These are phyloP conservation scores for Crocallis elinguaria DNA, from an alignment of 2,888 invertebrate genomes.

Conservation along the genomic window DNA sequence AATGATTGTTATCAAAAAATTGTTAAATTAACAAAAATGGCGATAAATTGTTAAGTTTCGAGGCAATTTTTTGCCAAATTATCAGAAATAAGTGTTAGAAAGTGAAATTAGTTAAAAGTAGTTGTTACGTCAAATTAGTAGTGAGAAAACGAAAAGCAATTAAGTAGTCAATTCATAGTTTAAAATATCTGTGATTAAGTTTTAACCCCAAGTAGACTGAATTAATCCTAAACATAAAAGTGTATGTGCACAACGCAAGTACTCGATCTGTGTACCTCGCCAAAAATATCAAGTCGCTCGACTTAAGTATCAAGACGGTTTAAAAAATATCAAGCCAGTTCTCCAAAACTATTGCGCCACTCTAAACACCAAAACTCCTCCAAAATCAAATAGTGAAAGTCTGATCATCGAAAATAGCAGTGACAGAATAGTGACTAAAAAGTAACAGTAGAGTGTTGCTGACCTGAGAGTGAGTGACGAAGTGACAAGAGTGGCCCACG, in stretches of 20 bases:
- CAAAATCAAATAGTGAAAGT: too few relatives aligned
- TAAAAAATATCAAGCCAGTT: not conserved
- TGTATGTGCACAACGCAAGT: slow-evolving; percentile 1
- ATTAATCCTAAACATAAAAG: slow-evolving; percentile 7
- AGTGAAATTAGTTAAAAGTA: slow-evolving; percentile 28
- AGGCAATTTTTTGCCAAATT: slow-evolving; percentile 43
- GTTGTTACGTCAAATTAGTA: slow-evolving; percentile 37
- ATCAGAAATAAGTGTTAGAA: slow-evolving; percentile 42
- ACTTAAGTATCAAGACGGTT: too few relatives aligned
- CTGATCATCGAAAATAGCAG: too few relatives aligned
- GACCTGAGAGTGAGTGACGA: slow-evolving; percentile 3
- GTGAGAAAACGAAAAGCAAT: slow-evolving; percentile 47
- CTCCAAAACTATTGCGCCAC: not conserved
- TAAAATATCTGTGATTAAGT: slow-evolving; percentile 59
- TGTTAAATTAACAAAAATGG: slow-evolving; percentile 54
- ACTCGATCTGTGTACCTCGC: not conserved
- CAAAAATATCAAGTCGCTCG: not conserved
- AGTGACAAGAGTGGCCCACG: slow-evolving; percentile 47
- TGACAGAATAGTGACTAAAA: slow-evolving; percentile 29
- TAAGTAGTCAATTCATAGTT: slow-evolving; percentile 62
- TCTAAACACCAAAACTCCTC: not conserved
- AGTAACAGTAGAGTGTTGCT: slow-evolving; percentile 10
- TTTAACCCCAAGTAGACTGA: slow-evolving; percentile 42
- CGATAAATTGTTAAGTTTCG: slow-evolving; percentile 63
- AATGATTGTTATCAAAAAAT: slow-evolving; percentile 17